Conservation (phyloP, 2,888 invertebrate species). For the Ferdinandea cuprea region DNA sequence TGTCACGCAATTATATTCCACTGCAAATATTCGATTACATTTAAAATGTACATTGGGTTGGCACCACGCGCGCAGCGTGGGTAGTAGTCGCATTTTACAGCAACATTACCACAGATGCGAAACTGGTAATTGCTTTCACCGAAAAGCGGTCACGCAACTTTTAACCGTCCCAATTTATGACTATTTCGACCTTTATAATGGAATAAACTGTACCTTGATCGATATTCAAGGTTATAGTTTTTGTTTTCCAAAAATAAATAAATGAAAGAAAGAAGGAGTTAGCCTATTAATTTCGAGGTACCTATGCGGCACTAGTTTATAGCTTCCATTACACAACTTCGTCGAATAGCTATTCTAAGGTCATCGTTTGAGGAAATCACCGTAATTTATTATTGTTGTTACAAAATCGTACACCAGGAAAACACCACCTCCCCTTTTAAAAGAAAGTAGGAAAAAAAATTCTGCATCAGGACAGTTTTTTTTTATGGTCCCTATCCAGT, state of each 20-base stretch:
- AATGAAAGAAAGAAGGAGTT: not conserved
- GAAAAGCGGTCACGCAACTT: slow-evolving; percentile 36
- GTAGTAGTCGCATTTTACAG: slow-evolving; percentile 41
- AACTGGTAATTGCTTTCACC: slow-evolving; percentile 59
- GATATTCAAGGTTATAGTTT: not conserved
- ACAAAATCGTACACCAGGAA: slow-evolving; percentile 46
- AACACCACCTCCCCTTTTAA: too few species aligned
- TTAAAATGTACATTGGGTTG: slow-evolving; percentile 66
- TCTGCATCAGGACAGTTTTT: slow-evolving; percentile 62
- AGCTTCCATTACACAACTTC: slow-evolving; percentile 36
- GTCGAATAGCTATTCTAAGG: slow-evolving; percentile 55
- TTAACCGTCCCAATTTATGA: slow-evolving; percentile 30
- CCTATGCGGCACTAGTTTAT: not conserved
- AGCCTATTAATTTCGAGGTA: not conserved
- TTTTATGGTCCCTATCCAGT: slow-evolving; percentile 29
- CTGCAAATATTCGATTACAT: slow-evolving; percentile 66
- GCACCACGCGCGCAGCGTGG: too few species aligned
- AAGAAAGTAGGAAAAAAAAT: slow-evolving; percentile 42
- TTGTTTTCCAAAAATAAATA: not conserved
- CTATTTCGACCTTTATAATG: not conserved
- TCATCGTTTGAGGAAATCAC: slow-evolving; percentile 72
- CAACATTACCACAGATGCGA: slow-evolving; percentile 15
- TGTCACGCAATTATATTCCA: slow-evolving; percentile 67
- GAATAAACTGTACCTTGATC: not conserved
- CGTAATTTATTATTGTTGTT: slow-evolving; percentile 68